Evolutionary conservation across 2,113 vertebrate species (phyloP).

Genomic region (Chrysochloris asiatica): DNA sequence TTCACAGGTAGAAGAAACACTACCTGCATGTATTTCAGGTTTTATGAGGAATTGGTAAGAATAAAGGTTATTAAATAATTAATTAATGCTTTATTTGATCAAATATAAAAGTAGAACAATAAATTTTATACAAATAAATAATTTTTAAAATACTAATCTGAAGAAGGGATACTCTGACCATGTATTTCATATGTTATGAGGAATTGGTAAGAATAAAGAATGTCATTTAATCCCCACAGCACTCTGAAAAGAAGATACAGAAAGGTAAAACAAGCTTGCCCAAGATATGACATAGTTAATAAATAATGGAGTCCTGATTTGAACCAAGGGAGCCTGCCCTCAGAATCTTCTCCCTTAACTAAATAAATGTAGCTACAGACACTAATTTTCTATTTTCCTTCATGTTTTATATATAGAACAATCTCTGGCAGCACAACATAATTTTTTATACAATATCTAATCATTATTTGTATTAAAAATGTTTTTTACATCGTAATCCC

Average conservation of each 20-base stretch:
- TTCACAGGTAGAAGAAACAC: neutral
- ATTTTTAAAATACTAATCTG: no score
- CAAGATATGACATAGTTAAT: neutral
- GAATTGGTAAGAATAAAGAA: neutral
- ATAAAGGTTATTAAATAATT: no score
- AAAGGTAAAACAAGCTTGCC: neutral
- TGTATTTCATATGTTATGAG: no score
- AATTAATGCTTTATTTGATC: no score
- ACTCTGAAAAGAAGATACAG: neutral
- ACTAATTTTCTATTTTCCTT: neutral
- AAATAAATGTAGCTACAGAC: neutral
- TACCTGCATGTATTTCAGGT: neutral
- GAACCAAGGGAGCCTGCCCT: neutral
- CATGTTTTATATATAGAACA: neutral
- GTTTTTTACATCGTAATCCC: neutral
- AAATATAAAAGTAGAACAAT: no score
- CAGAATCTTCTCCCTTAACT: neutral
- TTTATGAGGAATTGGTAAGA: neutral
- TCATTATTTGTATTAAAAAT: neutral
- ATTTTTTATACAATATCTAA: neutral
- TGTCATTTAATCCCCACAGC: neutral
- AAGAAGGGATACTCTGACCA: no score
- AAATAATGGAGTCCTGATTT: neutral
- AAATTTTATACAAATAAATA: no score
- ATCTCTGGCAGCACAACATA: neutral